A percentile compares a stretch with the other conserved stretches of the same genome.
Evolutionary conservation across 2,113 vertebrate genomes (phyloP).

Genomic region (Sterrhoptilus dennistouni): DNA sequence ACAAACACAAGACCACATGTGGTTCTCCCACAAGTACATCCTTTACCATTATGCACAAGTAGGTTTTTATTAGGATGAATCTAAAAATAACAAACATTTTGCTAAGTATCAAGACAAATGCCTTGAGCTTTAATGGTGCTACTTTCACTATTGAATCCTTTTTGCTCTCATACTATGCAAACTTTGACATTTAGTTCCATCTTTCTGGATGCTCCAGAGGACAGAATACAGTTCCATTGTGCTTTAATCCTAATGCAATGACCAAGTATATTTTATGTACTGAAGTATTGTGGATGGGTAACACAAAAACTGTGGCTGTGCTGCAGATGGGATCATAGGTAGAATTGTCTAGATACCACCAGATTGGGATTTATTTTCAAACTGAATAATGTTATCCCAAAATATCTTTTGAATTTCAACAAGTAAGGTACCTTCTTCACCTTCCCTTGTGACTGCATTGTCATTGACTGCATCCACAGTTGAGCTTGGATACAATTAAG

Average conservation of each 20-base stretch:
- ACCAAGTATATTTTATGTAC: background rate
- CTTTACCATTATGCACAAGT: background rate
- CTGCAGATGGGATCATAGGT: background rate
- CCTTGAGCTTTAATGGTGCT: background rate
- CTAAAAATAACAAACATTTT: background rate
- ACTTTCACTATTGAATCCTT: background rate
- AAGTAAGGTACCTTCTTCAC: background rate
- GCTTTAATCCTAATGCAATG: background rate
- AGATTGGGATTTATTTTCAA: background rate
- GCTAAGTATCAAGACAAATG: background rate
- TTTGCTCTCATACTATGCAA: background rate
- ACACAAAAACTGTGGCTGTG: background rate
- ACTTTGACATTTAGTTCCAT: background rate
- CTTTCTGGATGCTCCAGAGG: background rate
- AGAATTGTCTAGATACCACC: background rate
- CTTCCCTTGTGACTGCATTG: background rate
- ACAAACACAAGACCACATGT: background rate
- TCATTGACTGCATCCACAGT: background rate
- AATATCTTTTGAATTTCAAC: background rate
- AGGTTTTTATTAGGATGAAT: background rate
- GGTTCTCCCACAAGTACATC: background rate
- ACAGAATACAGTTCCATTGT: background rate
- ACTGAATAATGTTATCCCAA: background rate
- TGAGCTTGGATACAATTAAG: background rate
- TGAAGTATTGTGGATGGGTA: background rate